These are phyloP conservation scores for Amphiprion percula DNA, from an alignment of 2,113 vertebrate species.

Conservation along the genomic window DNA sequence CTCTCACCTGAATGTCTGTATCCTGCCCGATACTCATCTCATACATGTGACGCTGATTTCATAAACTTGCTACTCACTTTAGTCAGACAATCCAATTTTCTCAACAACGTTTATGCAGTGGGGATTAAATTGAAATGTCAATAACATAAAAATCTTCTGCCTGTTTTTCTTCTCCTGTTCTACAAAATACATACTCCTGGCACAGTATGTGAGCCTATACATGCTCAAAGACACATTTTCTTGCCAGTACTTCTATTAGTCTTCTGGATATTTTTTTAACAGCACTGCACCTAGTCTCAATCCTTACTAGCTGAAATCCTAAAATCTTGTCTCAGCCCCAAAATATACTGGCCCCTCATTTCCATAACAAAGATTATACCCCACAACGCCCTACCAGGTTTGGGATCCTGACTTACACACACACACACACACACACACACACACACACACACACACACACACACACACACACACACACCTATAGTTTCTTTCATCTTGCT, in stretches of 20 bases:
- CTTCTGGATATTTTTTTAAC: background rate
- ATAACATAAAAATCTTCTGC: constrained; percentile 52
- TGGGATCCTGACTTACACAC: background rate
- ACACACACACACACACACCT: constrained; percentile 9
- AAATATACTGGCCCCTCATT: constrained; percentile 17
- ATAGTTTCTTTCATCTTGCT: constrained; percentile 33
- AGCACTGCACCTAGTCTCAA: background rate
- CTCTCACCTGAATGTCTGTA: constrained; percentile 29
- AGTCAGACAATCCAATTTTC: constrained; percentile 75
- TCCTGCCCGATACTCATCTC: constrained; percentile 20
- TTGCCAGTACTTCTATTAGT: background rate
- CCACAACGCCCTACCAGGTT: background rate
- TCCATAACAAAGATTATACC: background rate
- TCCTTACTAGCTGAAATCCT: background rate
- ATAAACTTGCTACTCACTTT: constrained; percentile 72
- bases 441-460: constrained; percentile 13
- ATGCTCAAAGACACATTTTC: background rate
- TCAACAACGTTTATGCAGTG: constrained; percentile 71
- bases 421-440: background rate
- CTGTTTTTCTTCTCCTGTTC: constrained; percentile 20
- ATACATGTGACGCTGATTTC: constrained; percentile 59
- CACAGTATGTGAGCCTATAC: background rate
- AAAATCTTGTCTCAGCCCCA: constrained; percentile 7
- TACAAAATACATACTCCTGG: constrained; percentile 13
- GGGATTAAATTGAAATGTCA: constrained; percentile 73